phyloP scores from a whole-genome alignment of 2,113 vertebrate genomes.

The Amblyopsis rosae region DNA sequence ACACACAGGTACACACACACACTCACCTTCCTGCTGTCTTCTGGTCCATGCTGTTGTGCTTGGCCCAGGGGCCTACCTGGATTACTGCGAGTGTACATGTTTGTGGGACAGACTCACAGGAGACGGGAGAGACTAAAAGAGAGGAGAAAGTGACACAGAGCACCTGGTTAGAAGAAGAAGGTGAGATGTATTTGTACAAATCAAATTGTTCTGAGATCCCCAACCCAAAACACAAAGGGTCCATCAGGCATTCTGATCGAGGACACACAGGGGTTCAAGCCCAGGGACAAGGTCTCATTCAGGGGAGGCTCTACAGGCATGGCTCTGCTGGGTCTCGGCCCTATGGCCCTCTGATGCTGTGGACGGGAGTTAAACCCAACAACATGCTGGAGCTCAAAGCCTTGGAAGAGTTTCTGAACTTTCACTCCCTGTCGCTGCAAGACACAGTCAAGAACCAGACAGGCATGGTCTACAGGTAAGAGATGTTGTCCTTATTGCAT shows the following conservation, averaged over 20 bases:
- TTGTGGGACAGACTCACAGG: constrained; percentile 46
- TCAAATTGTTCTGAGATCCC: constrained; percentile 81
- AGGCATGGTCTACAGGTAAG: constrained; percentile 89
- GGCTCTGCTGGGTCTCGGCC: constrained; percentile 16
- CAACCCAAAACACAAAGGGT: constrained; percentile 75
- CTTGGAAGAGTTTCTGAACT: constrained; percentile 83
- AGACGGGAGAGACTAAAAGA: constrained; percentile 52
- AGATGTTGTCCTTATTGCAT: not conserved
- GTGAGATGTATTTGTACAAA: constrained; percentile 87
- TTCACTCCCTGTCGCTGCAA: constrained; percentile 80
- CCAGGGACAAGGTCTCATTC: constrained; percentile 32
- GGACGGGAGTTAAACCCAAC: constrained; percentile 61
- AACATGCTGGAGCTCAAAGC: constrained; percentile 69
- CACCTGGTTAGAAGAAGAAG: constrained; percentile 4
- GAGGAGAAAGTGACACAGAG: constrained; percentile 41
- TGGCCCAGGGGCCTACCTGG: constrained; percentile 64
- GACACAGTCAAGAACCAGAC: constrained; percentile 78
- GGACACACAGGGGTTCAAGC: constrained; percentile 40
- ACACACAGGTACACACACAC: constrained; percentile 7
- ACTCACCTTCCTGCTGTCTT: constrained; percentile 22
- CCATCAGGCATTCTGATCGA: constrained; percentile 59
- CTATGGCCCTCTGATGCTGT: constrained; percentile 53
- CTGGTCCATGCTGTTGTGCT: constrained; percentile 32
- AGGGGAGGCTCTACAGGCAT: constrained; percentile 56
- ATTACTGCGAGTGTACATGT: constrained; percentile 57